phyloP scores from a whole-genome alignment of 35 echinoderm and acorn worm genomes.

The Nesometra sesokonis region DNA sequence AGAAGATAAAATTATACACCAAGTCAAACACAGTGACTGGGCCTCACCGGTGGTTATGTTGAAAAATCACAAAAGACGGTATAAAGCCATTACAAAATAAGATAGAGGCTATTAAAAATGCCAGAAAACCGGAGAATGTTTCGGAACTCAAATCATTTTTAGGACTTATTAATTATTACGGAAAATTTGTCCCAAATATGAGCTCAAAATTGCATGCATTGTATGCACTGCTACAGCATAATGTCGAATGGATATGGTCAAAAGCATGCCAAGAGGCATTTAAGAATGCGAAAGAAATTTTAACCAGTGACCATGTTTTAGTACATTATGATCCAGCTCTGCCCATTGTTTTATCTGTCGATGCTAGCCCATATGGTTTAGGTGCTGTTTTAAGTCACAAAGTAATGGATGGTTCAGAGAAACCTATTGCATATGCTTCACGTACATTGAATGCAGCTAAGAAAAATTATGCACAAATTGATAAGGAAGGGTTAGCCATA shows the following conservation, averaged over 20 bases:
- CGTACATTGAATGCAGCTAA: not conserved
- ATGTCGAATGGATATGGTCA: not conserved
- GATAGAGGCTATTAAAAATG: slow-evolving; percentile 2
- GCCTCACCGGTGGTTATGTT: not conserved
- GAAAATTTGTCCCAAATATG: not conserved
- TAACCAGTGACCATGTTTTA: not conserved
- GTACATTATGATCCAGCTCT: not conserved
- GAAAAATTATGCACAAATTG: not conserved
- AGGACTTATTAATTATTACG: not conserved
- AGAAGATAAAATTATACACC: no score
- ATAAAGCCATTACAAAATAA: not conserved
- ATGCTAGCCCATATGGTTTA: slow-evolving; percentile 22
- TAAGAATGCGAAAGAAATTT: not conserved
- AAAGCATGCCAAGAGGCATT: slow-evolving; percentile 12
- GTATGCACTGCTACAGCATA: not conserved
- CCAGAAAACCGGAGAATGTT: not conserved
- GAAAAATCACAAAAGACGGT: not conserved
- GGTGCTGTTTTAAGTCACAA: slow-evolving; percentile 21
- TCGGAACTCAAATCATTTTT: slow-evolving; percentile 10
- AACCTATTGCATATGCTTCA: slow-evolving; percentile 10
- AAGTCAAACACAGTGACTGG: no score
- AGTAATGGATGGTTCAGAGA: not conserved
- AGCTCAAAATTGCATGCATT: not conserved
- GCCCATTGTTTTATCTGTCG: not conserved
- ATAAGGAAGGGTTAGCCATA: slow-evolving; percentile 17